Evolutionary conservation across 2,113 vertebrate species (phyloP).

Genomic region (Istiophorus platypterus): DNA sequence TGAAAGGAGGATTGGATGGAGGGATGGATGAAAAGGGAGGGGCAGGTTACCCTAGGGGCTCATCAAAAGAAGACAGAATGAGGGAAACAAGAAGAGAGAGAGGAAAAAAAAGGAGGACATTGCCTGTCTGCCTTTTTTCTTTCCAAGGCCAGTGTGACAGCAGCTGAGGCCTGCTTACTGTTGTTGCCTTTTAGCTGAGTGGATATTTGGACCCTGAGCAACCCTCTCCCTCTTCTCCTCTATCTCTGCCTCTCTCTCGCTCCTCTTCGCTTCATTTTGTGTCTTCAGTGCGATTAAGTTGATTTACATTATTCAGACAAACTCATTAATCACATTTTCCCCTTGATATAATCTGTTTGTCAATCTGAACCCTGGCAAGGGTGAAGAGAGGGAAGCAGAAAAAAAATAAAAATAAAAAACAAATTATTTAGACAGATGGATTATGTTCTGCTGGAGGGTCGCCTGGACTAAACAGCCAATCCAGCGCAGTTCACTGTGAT

Average conservation of each 20-base stretch:
- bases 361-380: constrained; percentile 68
- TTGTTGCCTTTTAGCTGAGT: constrained; percentile 87
- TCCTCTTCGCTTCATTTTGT: constrained; percentile 32
- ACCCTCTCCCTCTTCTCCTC: constrained; percentile 72
- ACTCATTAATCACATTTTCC: constrained; percentile 85
- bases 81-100: constrained; percentile 62
- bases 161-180: constrained; percentile 77
- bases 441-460: constrained; percentile 54
- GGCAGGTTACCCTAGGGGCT: constrained; percentile 64
- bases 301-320: constrained; percentile 87
- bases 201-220: constrained; percentile 87
- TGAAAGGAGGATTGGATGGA: constrained; percentile 48
- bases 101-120: constrained; percentile 55
- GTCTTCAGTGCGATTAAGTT: constrained; percentile 87
- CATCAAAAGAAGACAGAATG: constrained; percentile 69
- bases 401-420: constrained; percentile 6
- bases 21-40: constrained; percentile 38
- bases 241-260: constrained; percentile 4
- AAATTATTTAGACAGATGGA: constrained; percentile 65
- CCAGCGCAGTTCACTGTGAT: constrained; percentile 39
- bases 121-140: constrained; percentile 41
- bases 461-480: constrained; percentile 46
- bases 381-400: constrained; percentile 1
- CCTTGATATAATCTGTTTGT: constrained; percentile 78
- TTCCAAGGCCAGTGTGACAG: constrained; percentile 68